These are phyloP conservation scores for Platysternon megacephalum DNA, from an alignment of 2,113 vertebrate species.

Conservation along the genomic window DNA sequence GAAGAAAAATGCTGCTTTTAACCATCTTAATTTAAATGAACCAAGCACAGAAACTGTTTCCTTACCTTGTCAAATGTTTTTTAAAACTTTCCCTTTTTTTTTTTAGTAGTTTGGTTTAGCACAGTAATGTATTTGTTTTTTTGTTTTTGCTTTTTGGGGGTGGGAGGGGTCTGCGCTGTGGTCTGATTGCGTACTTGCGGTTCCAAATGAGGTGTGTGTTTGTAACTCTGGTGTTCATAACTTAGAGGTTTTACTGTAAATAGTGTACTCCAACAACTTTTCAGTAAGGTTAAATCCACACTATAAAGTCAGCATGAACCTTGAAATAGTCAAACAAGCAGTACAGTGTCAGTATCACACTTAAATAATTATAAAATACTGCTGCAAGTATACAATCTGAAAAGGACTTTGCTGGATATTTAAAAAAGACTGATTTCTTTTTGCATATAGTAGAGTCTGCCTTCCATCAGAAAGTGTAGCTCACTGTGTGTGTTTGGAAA, in stretches of 20 bases:
- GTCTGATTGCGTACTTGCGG: too few species aligned
- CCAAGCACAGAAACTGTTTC: too few species aligned
- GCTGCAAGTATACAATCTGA: background rate
- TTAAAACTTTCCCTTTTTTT: too few species aligned
- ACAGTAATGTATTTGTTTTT: too few species aligned
- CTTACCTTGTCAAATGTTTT: too few species aligned
- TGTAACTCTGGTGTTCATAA: too few species aligned
- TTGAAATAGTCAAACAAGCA: background rate
- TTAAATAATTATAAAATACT: background rate
- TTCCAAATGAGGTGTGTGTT: too few species aligned
- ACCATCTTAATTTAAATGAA: too few species aligned
- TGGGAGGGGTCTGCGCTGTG: too few species aligned
- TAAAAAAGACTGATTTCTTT: background rate
- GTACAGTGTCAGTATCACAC: background rate
- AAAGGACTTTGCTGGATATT: background rate
- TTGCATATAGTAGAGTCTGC: background rate
- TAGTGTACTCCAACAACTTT: background rate
- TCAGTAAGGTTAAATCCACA: background rate
- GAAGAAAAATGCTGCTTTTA: too few species aligned
- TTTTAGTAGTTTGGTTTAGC: too few species aligned
- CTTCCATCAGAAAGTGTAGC: fast-evolving
- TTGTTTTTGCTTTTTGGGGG: too few species aligned
- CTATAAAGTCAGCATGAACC: background rate
- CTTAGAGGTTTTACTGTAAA: background rate
- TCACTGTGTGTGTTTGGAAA: background rate